A percentile compares a stretch with the other conserved stretches of the same genome.
Evolutionary conservation across 1,140 invertebrate species (phyloP).

Genomic region (Cardiocondyla obscurior): DNA sequence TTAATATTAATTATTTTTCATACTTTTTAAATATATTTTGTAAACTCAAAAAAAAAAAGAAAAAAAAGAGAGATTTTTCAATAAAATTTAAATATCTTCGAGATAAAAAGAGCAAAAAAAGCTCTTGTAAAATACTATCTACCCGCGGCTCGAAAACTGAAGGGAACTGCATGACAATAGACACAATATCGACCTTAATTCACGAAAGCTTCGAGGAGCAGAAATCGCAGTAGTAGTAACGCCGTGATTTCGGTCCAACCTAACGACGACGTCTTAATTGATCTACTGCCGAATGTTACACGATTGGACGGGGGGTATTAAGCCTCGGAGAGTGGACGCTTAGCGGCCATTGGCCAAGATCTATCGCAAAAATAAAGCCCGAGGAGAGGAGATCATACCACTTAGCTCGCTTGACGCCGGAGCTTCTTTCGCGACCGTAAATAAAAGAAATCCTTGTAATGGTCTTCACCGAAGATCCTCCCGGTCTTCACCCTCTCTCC

Average conservation of each 20-base stretch:
- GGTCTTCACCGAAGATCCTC: slow-evolving; percentile 74
- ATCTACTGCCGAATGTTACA: slow-evolving; percentile 82
- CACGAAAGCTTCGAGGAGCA: background rate
- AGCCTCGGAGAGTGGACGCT: slow-evolving; percentile 68
- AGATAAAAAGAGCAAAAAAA: too few species aligned
- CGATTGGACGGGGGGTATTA: slow-evolving; percentile 70
- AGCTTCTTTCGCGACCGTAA: slow-evolving; percentile 80
- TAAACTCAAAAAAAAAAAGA: too few species aligned
- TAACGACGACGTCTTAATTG: slow-evolving; percentile 75
- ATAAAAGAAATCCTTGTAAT: slow-evolving; percentile 84
- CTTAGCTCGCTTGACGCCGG: slow-evolving; percentile 70
- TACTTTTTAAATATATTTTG: background rate
- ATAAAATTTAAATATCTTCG: background rate
- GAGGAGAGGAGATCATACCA: slow-evolving; percentile 76
- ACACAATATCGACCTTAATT: slow-evolving; percentile 9
- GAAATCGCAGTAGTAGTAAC: slow-evolving; percentile 10
- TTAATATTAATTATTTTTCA: background rate
- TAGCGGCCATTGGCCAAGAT: slow-evolving; percentile 77
- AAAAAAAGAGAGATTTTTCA: too few species aligned
- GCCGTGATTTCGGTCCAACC: slow-evolving; percentile 20
- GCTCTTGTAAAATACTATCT: background rate
- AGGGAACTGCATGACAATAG: background rate
- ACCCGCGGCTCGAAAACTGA: background rate
- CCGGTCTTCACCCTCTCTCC: slow-evolving; percentile 21
- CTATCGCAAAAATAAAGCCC: slow-evolving; percentile 72